A percentile compares a stretch with the other conserved stretches of the same genome.
These are phyloP conservation scores for Pomphorhynchus laevis DNA, from an alignment of 1,140 invertebrate genomes.

Conservation along the genomic window DNA sequence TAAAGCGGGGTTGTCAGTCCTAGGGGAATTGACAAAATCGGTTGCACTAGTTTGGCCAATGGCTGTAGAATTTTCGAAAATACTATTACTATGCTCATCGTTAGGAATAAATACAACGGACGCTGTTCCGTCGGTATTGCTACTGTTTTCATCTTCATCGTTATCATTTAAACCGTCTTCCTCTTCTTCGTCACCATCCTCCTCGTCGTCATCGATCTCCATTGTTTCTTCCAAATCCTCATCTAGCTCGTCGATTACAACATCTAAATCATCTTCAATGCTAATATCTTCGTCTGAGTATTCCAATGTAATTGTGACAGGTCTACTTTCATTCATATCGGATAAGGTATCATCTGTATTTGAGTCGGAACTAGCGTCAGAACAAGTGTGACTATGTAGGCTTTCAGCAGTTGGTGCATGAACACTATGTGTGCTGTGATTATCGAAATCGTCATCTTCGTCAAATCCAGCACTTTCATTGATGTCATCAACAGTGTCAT, in stretches of 20 bases:
- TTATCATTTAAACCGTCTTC: slow-evolving; percentile 16
- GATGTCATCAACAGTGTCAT: background rate
- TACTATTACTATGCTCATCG: too few relatives aligned
- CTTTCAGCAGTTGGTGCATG: too few relatives aligned
- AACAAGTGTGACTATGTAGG: too few relatives aligned
- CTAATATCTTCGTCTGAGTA: background rate
- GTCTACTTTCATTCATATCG: background rate
- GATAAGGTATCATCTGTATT: background rate
- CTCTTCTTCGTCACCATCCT: slow-evolving; percentile 16
- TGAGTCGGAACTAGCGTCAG: too few relatives aligned
- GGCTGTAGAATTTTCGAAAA: too few relatives aligned
- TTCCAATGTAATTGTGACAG: background rate
- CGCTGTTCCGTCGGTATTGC: background rate
- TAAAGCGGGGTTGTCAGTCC: too few relatives aligned
- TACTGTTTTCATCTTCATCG: slow-evolving; percentile 12
- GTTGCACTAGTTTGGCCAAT: too few relatives aligned
- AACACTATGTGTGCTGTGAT: too few relatives aligned
- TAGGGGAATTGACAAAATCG: too few relatives aligned
- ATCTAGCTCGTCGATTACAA: background rate
- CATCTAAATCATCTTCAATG: background rate
- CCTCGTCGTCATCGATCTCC: slow-evolving; percentile 10
- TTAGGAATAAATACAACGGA: background rate
- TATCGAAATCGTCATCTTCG: background rate
- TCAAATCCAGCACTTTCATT: background rate
- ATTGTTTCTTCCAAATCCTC: background rate